phyloP scores from a whole-genome alignment of 2,113 vertebrate species.

The Elanus axillaris region DNA sequence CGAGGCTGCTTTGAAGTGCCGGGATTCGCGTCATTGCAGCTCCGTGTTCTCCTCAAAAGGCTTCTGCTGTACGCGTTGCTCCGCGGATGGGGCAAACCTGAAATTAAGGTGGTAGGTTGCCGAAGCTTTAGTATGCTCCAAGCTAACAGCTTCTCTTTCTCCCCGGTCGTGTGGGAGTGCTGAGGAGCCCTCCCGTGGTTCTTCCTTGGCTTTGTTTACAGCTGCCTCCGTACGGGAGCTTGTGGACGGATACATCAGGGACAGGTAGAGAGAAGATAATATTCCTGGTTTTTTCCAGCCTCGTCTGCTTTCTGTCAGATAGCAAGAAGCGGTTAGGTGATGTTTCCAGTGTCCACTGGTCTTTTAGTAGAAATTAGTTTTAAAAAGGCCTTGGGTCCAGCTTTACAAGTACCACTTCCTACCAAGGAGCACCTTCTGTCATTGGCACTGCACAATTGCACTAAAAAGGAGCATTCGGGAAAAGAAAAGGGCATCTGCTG shows the following conservation, averaged over 20 bases:
- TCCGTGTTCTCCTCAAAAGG: background rate
- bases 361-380: background rate
- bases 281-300: background rate
- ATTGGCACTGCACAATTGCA: background rate
- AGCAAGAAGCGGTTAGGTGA: background rate
- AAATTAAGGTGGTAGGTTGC: background rate
- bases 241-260: background rate
- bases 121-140: background rate
- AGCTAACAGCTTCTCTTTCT: background rate
- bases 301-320: background rate
- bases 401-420: background rate
- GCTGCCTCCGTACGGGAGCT: background rate
- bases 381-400: background rate
- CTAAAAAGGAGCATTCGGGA: constrained; percentile 14
- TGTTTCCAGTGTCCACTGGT: background rate
- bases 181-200: background rate
- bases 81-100: background rate
- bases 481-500: background rate
- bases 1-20: background rate
- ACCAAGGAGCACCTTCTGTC: background rate
- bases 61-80: background rate
- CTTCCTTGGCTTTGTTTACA: background rate
- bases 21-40: background rate
- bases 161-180: background rate
- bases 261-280: background rate